Evolutionary conservation across 1,140 invertebrate species (phyloP).

Genomic region (Caenorhabditis latens): DNA sequence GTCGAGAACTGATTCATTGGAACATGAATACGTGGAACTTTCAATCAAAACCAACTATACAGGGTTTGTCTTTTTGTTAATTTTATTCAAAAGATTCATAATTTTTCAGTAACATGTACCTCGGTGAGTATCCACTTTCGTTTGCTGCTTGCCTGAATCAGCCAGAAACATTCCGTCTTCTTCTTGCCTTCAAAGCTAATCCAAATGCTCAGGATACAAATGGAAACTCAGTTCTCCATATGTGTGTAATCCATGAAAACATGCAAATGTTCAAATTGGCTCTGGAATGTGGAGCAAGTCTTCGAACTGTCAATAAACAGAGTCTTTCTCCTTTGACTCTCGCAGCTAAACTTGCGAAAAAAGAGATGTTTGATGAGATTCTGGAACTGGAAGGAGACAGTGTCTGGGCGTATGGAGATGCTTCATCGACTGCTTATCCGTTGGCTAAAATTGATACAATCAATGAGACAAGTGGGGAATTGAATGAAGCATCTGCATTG

Average conservation of each 20-base stretch:
- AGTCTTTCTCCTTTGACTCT: slow-evolving; percentile 94
- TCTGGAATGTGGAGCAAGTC: slow-evolving; percentile 89
- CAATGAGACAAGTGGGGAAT: slow-evolving; percentile 88
- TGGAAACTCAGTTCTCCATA: slow-evolving; percentile 95
- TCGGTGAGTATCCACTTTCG: slow-evolving; percentile 95
- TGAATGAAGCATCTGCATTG: slow-evolving; percentile 92
- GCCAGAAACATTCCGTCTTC: slow-evolving; percentile 94
- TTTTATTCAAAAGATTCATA: neutral
- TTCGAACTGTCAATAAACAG: slow-evolving; percentile 84
- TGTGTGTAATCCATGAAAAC: slow-evolving; percentile 96
- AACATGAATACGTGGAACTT: slow-evolving; percentile 92
- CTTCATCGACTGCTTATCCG: slow-evolving; percentile 95
- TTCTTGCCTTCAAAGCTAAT: slow-evolving; percentile 92
- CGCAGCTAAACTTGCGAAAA: slow-evolving; percentile 93
- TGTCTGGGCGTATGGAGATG: slow-evolving; percentile 83
- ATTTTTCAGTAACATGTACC: slow-evolving; percentile 89
- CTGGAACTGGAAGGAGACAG: slow-evolving; percentile 83
- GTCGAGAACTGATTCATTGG: slow-evolving; percentile 86
- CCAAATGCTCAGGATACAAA: slow-evolving; percentile 95
- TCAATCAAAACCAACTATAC: slow-evolving; percentile 90
- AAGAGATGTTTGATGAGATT: slow-evolving; percentile 96
- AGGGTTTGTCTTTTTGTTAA: slow-evolving; percentile 82
- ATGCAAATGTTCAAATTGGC: slow-evolving; percentile 90
- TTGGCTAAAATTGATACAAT: slow-evolving; percentile 96
- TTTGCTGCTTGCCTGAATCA: slow-evolving; percentile 96